A percentile compares a stretch with the other conserved stretches of the same genome.
Conservation (phyloP, 2,888 invertebrate genomes). For the Apantesis nais region DNA sequence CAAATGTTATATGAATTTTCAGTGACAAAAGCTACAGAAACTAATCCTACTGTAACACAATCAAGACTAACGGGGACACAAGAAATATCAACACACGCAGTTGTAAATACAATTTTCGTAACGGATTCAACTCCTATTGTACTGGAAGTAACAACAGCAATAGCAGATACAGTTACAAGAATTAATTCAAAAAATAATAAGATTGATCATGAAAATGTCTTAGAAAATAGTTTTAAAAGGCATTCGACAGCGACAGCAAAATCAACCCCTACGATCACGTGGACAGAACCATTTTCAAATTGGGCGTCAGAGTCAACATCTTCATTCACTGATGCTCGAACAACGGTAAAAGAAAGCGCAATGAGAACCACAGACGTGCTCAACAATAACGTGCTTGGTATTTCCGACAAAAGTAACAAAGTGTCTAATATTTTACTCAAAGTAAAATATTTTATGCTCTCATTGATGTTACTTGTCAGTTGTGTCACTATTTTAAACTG, state of each 20-base stretch:
- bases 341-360: neutral
- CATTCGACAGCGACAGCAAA: neutral
- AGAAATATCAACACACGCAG: neutral
- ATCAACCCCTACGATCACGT: neutral
- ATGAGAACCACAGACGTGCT: neutral
- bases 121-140: neutral
- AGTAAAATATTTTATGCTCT: neutral
- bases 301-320: neutral
- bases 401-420: neutral
- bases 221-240: neutral
- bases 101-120: neutral
- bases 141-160: neutral
- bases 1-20: too few relatives aligned
- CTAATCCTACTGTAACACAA: too few relatives aligned
- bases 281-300: neutral
- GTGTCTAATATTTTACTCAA: neutral
- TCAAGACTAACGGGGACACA: too few relatives aligned
- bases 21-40: too few relatives aligned
- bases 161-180: neutral
- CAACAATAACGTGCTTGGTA: neutral
- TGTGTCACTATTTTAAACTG: neutral
- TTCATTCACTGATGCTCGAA: neutral
- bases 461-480: neutral
- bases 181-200: neutral
- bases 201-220: neutral